Base-by-base conservation (phyloP, 2,797 vertebrate genomes). In the Enoplosus armatus region DNA sequence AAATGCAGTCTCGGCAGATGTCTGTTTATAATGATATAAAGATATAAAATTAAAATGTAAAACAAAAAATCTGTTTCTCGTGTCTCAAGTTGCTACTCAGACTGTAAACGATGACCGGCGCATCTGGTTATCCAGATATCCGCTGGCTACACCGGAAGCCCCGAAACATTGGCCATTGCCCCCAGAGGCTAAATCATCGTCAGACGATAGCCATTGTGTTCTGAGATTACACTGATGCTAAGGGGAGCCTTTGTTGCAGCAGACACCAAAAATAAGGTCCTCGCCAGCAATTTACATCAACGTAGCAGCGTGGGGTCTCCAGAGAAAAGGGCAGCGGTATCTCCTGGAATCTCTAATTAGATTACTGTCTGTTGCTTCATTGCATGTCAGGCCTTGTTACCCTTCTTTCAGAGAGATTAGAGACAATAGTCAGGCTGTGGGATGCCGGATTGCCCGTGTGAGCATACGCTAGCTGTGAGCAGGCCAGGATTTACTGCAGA, bases 341-440 rank as follows among this genome's bases (percentile, higher is more conserved):
- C 94, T 95, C 93, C 91, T 91, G 88, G 93, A 95, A 95, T 95
- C 93, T 95, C 92, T 95, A 95, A 95, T 95, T 95, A 94, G 94
- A 95, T 95, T 95, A 95, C 95, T 90, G 93, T 95, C 95, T 93
- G 87, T 94, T 94, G 93, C 93, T 94, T 95, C 93, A 91, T 92
- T 92, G 94, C 92, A 83, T 91, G 94, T 95, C 95, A 95, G 91
- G 92, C 92, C 93, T 94, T 93, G 94, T 95, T 95, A 95, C 93
- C 85, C 87, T 93, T 90, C 91, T 89, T 90, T 90, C 90, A 89
- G 85, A 85, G 91, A 95, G 93, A 95, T 95, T 93, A 95, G 88
- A 95, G 93, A 93, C 94, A 95, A 93, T 92, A 90, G 94, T 77
- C 84, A 37, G 87, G 88, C 90, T 84, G 87, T 62, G 80, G 82